Conservation (phyloP, 2,888 invertebrate genomes). For the Bembecia ichneumoniformis region DNA sequence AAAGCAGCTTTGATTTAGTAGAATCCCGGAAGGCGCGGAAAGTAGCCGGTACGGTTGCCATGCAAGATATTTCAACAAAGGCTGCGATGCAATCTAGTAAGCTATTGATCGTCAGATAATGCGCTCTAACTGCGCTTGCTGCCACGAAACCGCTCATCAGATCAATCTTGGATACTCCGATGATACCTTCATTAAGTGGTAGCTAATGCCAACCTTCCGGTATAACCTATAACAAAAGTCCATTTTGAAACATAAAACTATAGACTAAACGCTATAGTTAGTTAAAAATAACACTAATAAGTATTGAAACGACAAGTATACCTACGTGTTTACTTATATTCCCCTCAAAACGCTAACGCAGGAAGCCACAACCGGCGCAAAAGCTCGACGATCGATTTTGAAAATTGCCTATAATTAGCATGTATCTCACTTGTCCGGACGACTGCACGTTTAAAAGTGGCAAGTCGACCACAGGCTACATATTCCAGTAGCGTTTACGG, state of each 20-base stretch:
- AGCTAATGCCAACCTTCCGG: conserved; percentile 22
- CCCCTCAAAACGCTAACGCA: conserved; percentile 43
- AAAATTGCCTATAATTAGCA: conserved; percentile 71
- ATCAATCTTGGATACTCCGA: conserved; percentile 46
- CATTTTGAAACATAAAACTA: not conserved
- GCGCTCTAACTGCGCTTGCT: conserved; percentile 58
- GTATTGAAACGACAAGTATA: not conserved
- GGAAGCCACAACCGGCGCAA: conserved; percentile 58
- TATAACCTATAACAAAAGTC: not conserved
- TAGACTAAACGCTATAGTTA: not conserved
- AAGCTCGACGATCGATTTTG: conserved; percentile 68
- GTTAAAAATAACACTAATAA: not conserved
- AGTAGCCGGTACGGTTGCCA: conserved; percentile 38
- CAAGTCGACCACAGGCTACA: conserved; percentile 59
- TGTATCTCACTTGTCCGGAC: conserved; percentile 61
- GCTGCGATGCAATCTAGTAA: conserved; percentile 70
- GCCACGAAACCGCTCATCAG: conserved; percentile 61
- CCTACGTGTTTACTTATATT: conserved; percentile 20
- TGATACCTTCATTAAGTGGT: conserved; percentile 68
- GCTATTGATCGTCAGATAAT: conserved; percentile 64
- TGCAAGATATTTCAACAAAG: conserved; percentile 48
- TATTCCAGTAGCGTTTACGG: conserved; percentile 70
- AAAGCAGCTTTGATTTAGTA: conserved; percentile 22
- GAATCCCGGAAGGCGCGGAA: conserved; percentile 48
- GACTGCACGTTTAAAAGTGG: conserved; percentile 61